phyloP scores from a whole-genome alignment of 2,797 vertebrate genomes.

The Buceros bicornis region DNA sequence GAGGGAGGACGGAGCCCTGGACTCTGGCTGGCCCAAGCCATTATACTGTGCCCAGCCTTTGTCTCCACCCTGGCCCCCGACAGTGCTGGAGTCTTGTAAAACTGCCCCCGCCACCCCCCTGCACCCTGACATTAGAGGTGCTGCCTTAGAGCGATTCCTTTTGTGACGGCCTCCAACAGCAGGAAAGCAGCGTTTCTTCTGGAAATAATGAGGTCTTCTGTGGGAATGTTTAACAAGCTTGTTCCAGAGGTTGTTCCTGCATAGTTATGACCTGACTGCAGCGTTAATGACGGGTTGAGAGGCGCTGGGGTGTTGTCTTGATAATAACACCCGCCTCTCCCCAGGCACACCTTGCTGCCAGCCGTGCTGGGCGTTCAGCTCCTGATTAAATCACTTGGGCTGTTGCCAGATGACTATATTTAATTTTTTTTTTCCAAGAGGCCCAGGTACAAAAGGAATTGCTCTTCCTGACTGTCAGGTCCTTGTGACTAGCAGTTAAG shows the following conservation, averaged over 20 bases:
- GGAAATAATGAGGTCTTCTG: neutral
- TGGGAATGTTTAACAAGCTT: neutral
- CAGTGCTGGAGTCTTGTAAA: neutral
- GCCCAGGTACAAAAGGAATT: neutral
- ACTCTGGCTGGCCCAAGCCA: neutral
- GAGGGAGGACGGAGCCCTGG: neutral
- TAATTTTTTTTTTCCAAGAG: neutral
- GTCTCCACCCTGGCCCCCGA: neutral
- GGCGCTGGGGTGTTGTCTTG: neutral
- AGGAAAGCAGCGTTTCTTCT: neutral
- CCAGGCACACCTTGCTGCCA: constrained; percentile 29
- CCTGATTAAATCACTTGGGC: neutral
- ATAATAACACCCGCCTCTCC: constrained; percentile 17
- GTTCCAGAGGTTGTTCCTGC: neutral
- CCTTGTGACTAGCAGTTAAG: neutral
- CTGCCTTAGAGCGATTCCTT: constrained; percentile 15
- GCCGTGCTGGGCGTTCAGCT: neutral
- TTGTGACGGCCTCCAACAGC: neutral
- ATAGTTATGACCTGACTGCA: constrained; percentile 33
- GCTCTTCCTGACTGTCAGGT: neutral
- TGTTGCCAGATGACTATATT: neutral
- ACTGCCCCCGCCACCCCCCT: neutral
- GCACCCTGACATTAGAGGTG: neutral
- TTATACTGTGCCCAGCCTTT: neutral
- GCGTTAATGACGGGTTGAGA: constrained; percentile 13